Conservation (phyloP, 2,113 vertebrate genomes). For the Oenanthe melanoleuca region DNA sequence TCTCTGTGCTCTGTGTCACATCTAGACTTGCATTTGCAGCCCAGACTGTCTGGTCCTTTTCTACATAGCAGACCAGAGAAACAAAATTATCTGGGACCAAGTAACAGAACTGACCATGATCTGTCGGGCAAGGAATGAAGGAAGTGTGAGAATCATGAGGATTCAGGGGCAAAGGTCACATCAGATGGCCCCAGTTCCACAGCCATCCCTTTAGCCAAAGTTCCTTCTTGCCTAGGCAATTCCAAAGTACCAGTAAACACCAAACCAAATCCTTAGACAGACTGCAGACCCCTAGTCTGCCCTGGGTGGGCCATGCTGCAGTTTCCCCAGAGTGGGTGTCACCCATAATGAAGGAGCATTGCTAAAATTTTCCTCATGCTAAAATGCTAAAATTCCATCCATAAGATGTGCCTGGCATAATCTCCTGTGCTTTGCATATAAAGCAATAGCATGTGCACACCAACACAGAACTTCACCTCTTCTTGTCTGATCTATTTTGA, state of each 20-base stretch:
- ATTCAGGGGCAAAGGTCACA: background rate
- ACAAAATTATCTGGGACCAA: background rate
- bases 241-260: background rate
- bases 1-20: background rate
- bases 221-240: background rate
- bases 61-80: background rate
- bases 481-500: background rate
- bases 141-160: background rate
- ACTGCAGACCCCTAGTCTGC: background rate
- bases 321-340: background rate
- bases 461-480: background rate
- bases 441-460: accelerated
- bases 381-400: too few relatives aligned
- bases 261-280: background rate
- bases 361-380: background rate
- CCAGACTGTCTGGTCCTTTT: background rate
- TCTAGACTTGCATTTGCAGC: background rate
- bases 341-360: background rate
- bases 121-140: background rate
- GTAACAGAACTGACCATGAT: background rate
- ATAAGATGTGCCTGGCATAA: background rate
- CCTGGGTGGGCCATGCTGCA: background rate
- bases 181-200: background rate
- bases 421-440: background rate
- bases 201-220: background rate